phyloP scores from a whole-genome alignment of 2,797 vertebrate genomes.

The Gambelia wislizenii region DNA sequence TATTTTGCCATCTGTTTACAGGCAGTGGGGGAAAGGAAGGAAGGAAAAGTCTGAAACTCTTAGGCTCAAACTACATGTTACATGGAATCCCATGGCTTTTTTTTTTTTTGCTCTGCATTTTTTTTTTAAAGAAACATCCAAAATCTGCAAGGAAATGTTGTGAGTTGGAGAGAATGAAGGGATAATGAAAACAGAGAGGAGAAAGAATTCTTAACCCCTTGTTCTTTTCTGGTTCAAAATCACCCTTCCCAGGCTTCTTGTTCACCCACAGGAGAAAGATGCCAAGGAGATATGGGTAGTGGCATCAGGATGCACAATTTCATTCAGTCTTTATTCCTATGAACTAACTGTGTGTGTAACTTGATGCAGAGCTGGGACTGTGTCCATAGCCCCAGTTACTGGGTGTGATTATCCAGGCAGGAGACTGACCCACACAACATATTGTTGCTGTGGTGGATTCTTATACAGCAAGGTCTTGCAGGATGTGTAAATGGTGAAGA shows the following conservation, averaged over 20 bases:
- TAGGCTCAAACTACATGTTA: constrained; percentile 1
- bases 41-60: not conserved
- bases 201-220: not conserved
- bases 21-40: not conserved
- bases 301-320: not conserved
- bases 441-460: not conserved
- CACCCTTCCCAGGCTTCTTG: not conserved
- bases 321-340: not conserved
- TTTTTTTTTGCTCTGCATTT: not conserved
- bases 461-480: not conserved
- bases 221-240: not conserved
- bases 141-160: not conserved
- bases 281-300: not conserved
- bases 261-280: not conserved
- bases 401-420: not conserved
- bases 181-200: not conserved
- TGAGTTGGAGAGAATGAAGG: not conserved
- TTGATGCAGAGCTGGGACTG: not conserved
- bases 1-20: constrained; percentile 27
- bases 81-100: not conserved
- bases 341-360: not conserved
- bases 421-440: not conserved
- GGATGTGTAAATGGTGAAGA: too few species aligned
- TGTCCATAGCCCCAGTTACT: not conserved
- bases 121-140: not conserved